Conservation (phyloP, 1,140 invertebrate genomes). For the Andrena cerasifolii region DNA sequence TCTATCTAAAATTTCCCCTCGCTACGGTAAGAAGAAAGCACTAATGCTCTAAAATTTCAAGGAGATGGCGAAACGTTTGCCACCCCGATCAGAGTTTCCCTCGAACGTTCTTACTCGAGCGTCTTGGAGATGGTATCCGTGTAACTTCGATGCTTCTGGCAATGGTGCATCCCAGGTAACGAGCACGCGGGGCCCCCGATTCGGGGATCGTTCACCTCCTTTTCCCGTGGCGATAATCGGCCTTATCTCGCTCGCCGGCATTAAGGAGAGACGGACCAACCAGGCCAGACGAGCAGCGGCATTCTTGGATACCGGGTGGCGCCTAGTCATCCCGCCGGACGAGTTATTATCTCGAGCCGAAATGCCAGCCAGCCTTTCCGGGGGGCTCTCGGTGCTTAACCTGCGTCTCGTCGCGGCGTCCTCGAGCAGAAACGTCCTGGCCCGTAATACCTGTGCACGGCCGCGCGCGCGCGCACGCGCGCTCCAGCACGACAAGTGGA, state of each 20-base stretch:
- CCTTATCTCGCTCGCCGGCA: slow-evolving; percentile 41
- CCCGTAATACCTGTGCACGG: background rate
- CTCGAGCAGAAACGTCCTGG: slow-evolving; percentile 1
- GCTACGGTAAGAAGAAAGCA: too few relatives aligned
- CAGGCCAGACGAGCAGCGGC: slow-evolving; percentile 50
- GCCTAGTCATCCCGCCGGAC: slow-evolving; percentile 71
- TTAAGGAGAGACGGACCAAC: slow-evolving; percentile 40
- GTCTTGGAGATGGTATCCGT: background rate
- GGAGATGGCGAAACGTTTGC: too few relatives aligned
- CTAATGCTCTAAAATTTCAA: too few relatives aligned
- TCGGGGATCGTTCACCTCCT: slow-evolving; percentile 7
- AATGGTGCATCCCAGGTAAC: slow-evolving; percentile 9
- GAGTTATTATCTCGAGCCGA: slow-evolving; percentile 78
- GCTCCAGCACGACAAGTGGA: slow-evolving; percentile 38
- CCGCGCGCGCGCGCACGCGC: background rate
- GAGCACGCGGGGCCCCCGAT: background rate
- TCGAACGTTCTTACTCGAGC: background rate
- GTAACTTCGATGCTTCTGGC: slow-evolving; percentile 10
- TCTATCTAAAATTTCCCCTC: too few relatives aligned
- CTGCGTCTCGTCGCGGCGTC: slow-evolving; percentile 11
- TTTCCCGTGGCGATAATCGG: slow-evolving; percentile 29
- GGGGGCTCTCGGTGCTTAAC: slow-evolving; percentile 48
- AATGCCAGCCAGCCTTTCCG: slow-evolving; percentile 63
- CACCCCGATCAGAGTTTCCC: too few relatives aligned
- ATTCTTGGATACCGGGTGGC: slow-evolving; percentile 75